phyloP scores from a whole-genome alignment of 1,140 invertebrate genomes.

The Dreissena polymorpha region DNA sequence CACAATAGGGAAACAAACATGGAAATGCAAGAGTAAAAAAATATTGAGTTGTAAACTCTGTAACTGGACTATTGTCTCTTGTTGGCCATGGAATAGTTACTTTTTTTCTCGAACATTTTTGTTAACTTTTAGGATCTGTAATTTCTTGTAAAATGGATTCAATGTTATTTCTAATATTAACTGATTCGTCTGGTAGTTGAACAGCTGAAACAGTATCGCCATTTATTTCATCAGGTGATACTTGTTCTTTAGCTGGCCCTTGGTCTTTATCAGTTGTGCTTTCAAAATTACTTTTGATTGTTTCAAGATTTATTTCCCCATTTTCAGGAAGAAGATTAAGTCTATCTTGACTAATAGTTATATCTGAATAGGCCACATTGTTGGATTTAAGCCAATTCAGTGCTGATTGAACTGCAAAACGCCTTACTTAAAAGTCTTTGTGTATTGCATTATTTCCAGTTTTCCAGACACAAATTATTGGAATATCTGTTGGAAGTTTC shows the following conservation, averaged over 20 bases:
- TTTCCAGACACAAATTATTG: constrained; percentile 40
- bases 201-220: constrained; percentile 27
- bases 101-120: constrained; percentile 15
- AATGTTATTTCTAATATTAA: constrained; percentile 40
- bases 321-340: constrained; percentile 36
- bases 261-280: constrained; percentile 20
- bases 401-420: constrained; percentile 42
- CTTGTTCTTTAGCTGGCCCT: constrained; percentile 45
- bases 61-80: constrained; percentile 33
- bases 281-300: constrained; percentile 20
- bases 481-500: constrained; percentile 34
- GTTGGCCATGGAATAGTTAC: constrained; percentile 55
- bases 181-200: constrained; percentile 33
- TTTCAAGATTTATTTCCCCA: constrained; percentile 15
- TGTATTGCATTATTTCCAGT: constrained; percentile 28
- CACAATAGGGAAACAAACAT: constrained; percentile 51
- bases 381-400: constrained; percentile 45
- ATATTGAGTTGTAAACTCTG: constrained; percentile 53
- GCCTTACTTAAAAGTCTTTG: constrained; percentile 44
- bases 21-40: constrained; percentile 57
- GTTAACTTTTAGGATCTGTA: background rate
- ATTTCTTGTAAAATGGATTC: constrained; percentile 45
- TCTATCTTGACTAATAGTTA: constrained; percentile 42
- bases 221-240: constrained; percentile 19
- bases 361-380: constrained; percentile 44